Conservation (phyloP, 2,797 vertebrate genomes). For the Argentina silus region DNA sequence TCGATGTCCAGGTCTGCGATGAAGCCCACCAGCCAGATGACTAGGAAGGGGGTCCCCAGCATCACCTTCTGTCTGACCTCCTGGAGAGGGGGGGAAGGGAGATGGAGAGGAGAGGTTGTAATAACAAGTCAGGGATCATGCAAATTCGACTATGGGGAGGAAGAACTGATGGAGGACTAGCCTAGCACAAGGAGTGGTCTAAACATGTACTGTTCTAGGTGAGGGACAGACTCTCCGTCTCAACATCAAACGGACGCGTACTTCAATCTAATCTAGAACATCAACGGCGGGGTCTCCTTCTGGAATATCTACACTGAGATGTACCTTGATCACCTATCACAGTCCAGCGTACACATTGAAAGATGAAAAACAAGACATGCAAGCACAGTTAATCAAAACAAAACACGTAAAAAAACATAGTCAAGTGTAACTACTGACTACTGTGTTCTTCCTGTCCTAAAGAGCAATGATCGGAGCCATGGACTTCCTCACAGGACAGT, state of each 20-base stretch:
- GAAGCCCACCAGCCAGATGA: constrained; percentile 98
- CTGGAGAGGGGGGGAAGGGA: constrained; percentile 62
- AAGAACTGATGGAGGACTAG: too few relatives aligned
- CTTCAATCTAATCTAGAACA: not conserved
- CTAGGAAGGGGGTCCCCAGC: constrained; percentile 97
- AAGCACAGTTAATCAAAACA: not conserved
- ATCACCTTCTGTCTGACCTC: constrained; percentile 99
- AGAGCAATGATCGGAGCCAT: not conserved
- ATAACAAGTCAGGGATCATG: not conserved
- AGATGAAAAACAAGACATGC: constrained; percentile 18
- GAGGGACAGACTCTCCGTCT: not conserved
- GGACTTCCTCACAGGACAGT: not conserved
- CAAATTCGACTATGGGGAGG: not conserved
- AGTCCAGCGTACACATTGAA: constrained; percentile 25
- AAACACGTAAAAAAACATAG: not conserved
- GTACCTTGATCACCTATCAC: constrained; percentile 61
- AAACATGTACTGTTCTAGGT: not conserved
- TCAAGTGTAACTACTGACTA: too few relatives aligned
- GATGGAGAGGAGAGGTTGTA: not conserved
- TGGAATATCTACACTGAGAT: not conserved
- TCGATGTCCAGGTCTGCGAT: constrained; percentile 97
- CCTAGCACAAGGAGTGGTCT: not conserved
- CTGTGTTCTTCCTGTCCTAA: not conserved
- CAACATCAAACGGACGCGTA: not conserved
- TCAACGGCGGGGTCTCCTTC: not conserved